phyloP scores from a whole-genome alignment of 2,113 vertebrate genomes.

The Sinocyclocheilus anshuiensis region DNA sequence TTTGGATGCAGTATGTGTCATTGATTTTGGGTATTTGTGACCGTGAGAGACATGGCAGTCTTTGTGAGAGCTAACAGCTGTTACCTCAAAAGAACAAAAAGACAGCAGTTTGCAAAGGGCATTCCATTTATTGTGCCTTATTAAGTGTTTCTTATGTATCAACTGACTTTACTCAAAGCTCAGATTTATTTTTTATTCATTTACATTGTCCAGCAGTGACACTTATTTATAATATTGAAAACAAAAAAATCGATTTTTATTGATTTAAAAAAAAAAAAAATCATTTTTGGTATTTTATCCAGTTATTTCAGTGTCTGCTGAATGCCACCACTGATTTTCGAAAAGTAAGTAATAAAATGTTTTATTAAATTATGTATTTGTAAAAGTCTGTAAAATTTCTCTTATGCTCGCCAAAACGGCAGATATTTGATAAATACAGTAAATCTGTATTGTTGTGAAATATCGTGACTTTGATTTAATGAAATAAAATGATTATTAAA shows the following conservation, averaged over 20 bases:
- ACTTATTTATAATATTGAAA: not conserved
- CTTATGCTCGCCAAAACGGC: no score
- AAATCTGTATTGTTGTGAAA: not conserved
- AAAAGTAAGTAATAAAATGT: not conserved
- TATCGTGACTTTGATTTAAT: not conserved
- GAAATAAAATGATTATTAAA: not conserved
- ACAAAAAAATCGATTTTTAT: not conserved
- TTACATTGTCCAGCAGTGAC: no score
- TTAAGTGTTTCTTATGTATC: not conserved
- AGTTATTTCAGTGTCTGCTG: constrained; percentile 31
- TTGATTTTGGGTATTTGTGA: not conserved
- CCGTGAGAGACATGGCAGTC: not conserved
- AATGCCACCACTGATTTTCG: not conserved
- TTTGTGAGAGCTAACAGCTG: constrained; percentile 27
- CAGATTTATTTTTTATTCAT: not conserved
- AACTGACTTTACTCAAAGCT: not conserved
- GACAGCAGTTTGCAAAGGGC: not conserved
- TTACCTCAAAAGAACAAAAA: constrained; percentile 9
- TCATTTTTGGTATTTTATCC: not conserved
- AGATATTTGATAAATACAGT: not conserved
- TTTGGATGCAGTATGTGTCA: not conserved
- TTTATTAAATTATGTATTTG: not conserved
- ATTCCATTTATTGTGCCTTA: not conserved
- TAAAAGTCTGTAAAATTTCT: not conserved
- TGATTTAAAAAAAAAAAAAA: no score